Conservation (phyloP, 2,797 vertebrate species). For the Pogonophryne albipinna region DNA sequence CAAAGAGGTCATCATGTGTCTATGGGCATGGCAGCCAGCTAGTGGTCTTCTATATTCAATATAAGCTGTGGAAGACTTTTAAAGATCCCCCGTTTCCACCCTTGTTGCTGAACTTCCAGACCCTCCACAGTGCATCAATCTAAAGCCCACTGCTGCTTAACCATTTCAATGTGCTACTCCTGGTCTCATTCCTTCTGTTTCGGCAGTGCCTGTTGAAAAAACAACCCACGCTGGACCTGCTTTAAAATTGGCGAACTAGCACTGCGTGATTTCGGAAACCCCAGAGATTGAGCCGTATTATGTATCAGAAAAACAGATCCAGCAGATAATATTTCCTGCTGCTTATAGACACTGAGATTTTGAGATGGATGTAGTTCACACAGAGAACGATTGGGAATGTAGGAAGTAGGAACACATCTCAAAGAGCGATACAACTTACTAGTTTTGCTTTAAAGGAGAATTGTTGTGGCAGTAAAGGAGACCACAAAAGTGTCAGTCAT, state of each 20-base stretch:
- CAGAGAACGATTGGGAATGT: conserved; percentile 23
- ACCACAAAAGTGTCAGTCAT: conserved; percentile 12
- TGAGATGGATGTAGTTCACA: conserved; percentile 49
- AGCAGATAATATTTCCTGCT: conserved; percentile 58
- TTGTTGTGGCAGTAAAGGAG: background rate
- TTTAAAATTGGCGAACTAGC: conserved; percentile 46
- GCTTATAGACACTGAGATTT: conserved; percentile 47
- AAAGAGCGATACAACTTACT: conserved; percentile 19
- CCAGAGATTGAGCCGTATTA: conserved; percentile 39
- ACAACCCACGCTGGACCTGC: conserved; percentile 33
- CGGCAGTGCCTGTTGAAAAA: conserved; percentile 31
- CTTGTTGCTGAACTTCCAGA: conserved; percentile 8
- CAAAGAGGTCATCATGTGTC: background rate
- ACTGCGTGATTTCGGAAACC: conserved; percentile 41
- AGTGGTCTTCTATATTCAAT: background rate
- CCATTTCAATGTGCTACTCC: conserved; percentile 30
- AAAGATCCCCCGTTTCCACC: conserved; percentile 7
- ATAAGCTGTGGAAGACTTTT: background rate
- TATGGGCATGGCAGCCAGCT: background rate
- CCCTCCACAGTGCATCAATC: background rate
- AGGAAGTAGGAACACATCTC: conserved; percentile 47
- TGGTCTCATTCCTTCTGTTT: conserved; percentile 38
- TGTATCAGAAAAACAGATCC: conserved; percentile 61
- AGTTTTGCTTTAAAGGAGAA: conserved; percentile 22
- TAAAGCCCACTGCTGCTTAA: conserved; percentile 2